These are phyloP conservation scores for Crax fasciolata DNA, from an alignment of 2,797 vertebrate genomes.

Conservation along the genomic window DNA sequence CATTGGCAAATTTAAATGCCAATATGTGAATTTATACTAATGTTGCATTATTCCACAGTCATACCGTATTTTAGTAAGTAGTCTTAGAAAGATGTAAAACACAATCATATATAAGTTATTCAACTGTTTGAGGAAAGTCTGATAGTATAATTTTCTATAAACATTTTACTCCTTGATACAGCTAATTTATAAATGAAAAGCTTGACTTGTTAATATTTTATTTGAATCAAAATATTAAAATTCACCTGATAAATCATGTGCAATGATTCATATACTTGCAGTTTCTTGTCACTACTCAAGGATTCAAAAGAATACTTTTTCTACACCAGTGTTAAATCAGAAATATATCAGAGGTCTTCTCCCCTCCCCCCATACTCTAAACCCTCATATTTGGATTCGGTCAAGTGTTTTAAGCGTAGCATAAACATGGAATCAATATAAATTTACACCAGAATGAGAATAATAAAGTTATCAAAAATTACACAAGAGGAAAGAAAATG, in stretches of 20 bases:
- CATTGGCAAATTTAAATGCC: neutral
- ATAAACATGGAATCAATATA: neutral
- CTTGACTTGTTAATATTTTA: slow-evolving; percentile 48
- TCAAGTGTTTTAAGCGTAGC: neutral
- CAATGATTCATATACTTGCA: neutral
- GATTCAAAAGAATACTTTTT: neutral
- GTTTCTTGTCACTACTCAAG: neutral
- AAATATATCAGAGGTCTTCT: neutral
- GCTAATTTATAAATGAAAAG: slow-evolving; percentile 55
- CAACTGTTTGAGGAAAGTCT: neutral
- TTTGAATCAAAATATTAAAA: slow-evolving; percentile 7
- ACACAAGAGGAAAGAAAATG: neutral
- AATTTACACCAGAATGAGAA: neutral
- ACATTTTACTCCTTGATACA: slow-evolving; percentile 48
- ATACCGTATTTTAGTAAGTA: neutral
- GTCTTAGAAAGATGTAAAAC: neutral
- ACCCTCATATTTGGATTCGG: neutral
- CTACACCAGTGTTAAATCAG: neutral
- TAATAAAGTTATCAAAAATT: neutral
- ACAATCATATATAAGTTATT: slow-evolving; percentile 48
- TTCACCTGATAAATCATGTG: neutral
- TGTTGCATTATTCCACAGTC: neutral
- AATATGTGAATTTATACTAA: neutral
- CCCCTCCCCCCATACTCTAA: neutral
- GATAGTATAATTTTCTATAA: slow-evolving; percentile 33